phyloP scores from a whole-genome alignment of 2,888 invertebrate genomes.

The Sphecodes monilicornis region DNA sequence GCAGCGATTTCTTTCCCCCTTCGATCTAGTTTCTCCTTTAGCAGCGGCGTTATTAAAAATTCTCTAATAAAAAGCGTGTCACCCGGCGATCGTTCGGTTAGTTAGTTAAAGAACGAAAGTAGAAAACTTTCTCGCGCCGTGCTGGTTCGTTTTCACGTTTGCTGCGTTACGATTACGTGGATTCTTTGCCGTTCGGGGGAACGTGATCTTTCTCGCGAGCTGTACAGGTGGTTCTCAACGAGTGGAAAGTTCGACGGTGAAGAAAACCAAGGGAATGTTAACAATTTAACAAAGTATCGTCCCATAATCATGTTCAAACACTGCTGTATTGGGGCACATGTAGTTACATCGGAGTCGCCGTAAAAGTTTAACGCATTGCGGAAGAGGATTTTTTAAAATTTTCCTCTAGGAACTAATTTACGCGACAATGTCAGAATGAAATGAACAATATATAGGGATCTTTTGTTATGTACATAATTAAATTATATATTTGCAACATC shows the following conservation, averaged over 20 bases:
- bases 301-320: conserved; percentile 19
- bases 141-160: conserved; percentile 3
- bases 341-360: too few species aligned
- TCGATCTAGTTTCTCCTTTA: not conserved
- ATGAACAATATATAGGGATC: too few species aligned
- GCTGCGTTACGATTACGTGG: conserved; percentile 6
- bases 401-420: too few species aligned
- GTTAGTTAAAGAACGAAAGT: conserved; percentile 7
- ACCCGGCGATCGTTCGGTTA: not conserved
- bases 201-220: not conserved
- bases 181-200: conserved; percentile 10
- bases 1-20: not conserved
- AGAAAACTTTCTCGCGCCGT: not conserved
- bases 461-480: too few species aligned
- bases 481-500: too few species aligned
- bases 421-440: too few species aligned
- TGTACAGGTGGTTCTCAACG: not conserved
- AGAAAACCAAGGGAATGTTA: conserved; percentile 10
- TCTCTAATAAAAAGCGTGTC: conserved; percentile 8
- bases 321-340: not conserved
- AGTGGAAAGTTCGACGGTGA: not conserved
- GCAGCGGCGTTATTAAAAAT: not conserved
- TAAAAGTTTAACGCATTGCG: too few species aligned
- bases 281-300: conserved; percentile 6
- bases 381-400: too few species aligned